Evolutionary conservation across 2,888 invertebrate genomes (phyloP), one percentile per base, ranked within the genome.

Genomic region (Heliothis peltigera): DNA sequence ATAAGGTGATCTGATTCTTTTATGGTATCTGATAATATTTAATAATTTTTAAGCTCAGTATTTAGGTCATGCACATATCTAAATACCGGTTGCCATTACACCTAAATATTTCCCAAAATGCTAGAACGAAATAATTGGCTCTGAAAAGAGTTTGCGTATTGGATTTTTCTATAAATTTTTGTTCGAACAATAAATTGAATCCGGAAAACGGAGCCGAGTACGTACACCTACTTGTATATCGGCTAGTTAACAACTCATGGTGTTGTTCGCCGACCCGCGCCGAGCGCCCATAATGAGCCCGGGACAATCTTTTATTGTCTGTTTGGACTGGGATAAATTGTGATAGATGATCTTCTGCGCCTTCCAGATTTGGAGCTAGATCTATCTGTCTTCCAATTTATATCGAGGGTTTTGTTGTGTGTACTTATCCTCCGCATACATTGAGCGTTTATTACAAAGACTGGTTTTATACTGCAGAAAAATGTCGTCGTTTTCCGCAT

Each of bases 281-380:
- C 85, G 81, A 85, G 84, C 88, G 84, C 80, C 75, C 80, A 77
- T 91, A 91, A 91, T 91, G 89, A 91, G 86, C 87, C 81, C 85
- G 83, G 89, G 87, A 91, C 90, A 88, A 91, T 92, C 85, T 91
- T 91, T 93, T 91, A 91, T 90, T 91, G 89, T 92, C 90, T 87
- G 84, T 86, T 89, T 87, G 88, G 90, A 91, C 90, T 88, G 80
- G 86, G 91, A 92, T 92, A 92, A 92, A 92, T 92, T 92, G 92
- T 92, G 90, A 93, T 91, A 89, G 87, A 93, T 92, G 90, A 90
- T 90, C 82, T 86, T 83, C 81, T 71, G 80, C 81, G 84, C 87
- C 87, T 85, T 87, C 84, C 87, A 87, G 87, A 91, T 89, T 90
- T 87, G 78, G 84, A 89, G 83, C 83, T 80, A 84, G 83, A 83